phyloP scores from a whole-genome alignment of 92 coral and sea anemone species.

The Bergia puertoricense region DNA sequence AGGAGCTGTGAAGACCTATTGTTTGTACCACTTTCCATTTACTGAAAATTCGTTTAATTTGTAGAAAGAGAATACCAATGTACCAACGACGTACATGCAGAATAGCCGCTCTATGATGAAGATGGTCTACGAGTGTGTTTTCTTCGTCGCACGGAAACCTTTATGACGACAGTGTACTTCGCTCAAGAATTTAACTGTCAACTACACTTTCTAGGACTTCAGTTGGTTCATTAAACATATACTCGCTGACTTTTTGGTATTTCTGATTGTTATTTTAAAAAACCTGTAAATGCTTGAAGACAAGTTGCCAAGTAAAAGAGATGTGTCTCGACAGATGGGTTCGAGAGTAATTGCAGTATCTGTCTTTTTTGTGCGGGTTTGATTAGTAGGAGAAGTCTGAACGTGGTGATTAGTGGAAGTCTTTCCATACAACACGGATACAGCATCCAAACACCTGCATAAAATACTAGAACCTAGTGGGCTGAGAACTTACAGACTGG shows the following conservation, averaged over 20 bases:
- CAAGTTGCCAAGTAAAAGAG: too few relatives aligned
- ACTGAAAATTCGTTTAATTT: conserved; percentile 6
- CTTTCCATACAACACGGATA: too few relatives aligned
- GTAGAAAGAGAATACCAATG: conserved; percentile 76
- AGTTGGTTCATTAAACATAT: background rate
- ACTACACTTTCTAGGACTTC: background rate
- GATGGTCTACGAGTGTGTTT: conserved; percentile 84
- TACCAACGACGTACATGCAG: conserved; percentile 91
- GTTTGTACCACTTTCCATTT: background rate
- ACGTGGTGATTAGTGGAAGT: too few relatives aligned
- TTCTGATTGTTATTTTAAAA: background rate
- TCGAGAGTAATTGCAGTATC: background rate
- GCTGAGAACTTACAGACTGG: background rate
- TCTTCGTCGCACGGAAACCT: conserved; percentile 92
- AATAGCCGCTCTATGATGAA: conserved; percentile 86
- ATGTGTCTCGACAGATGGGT: background rate
- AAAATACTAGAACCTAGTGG: too few relatives aligned
- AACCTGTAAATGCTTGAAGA: too few relatives aligned
- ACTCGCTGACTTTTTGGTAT: background rate
- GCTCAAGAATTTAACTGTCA: background rate
- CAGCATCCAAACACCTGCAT: too few relatives aligned
- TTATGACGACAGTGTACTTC: conserved; percentile 29
- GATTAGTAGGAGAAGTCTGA: too few relatives aligned
- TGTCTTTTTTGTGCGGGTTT: too few relatives aligned
- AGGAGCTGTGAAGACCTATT: background rate